A percentile compares a stretch with the other conserved stretches of the same genome.
Conservation (phyloP, 2,113 vertebrate species). For the Mesocricetus auratus region DNA sequence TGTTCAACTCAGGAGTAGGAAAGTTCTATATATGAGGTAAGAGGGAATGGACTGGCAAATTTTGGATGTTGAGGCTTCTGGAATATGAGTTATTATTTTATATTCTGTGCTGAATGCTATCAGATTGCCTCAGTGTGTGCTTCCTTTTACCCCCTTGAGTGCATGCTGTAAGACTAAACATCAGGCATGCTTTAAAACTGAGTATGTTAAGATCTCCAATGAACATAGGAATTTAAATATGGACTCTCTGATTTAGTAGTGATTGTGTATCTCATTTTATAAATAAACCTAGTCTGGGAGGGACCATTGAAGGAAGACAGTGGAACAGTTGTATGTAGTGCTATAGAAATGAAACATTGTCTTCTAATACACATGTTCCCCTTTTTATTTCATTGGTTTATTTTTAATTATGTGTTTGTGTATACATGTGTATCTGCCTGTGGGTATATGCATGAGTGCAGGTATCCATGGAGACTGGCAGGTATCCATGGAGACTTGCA, state of each 20-base stretch:
- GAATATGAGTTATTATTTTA: conserved; percentile 15
- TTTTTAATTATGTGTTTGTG: background rate
- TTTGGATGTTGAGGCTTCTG: conserved; percentile 48
- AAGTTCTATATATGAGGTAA: background rate
- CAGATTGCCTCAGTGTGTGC: background rate
- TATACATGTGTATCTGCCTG: background rate
- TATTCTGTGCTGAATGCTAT: background rate
- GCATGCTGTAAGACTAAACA: background rate
- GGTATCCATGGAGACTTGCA: background rate
- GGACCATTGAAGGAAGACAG: background rate
- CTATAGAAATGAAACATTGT: background rate
- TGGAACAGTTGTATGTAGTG: background rate
- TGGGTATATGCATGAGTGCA: background rate
- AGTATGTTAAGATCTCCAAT: background rate
- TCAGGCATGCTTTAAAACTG: background rate
- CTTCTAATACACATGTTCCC: conserved; percentile 9
- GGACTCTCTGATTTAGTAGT: background rate
- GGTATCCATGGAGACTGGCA: background rate
- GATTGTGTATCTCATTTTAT: background rate
- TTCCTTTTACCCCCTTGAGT: background rate
- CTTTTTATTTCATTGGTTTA: background rate
- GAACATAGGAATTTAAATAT: background rate
- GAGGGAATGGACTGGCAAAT: background rate
- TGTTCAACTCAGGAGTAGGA: background rate
- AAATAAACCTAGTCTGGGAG: conserved; percentile 8